These are phyloP conservation scores for Procambarus virginalis DNA, from an alignment of 1,140 invertebrate genomes.

Conservation along the genomic window DNA sequence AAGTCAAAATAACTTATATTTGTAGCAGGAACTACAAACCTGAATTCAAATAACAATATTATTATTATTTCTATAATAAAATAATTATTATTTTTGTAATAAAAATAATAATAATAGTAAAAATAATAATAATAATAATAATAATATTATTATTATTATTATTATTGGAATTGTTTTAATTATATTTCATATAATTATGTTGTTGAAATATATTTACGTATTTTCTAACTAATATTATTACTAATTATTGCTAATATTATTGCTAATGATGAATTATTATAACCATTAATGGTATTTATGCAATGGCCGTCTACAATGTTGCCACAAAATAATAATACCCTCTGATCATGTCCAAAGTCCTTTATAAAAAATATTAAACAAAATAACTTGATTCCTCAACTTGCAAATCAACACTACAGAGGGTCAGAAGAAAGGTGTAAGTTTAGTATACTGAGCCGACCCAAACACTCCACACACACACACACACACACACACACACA, in stretches of 20 bases:
- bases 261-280: conserved; percentile 10
- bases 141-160: neutral
- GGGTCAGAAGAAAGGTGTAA: too few relatives aligned
- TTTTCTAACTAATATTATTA: neutral
- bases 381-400: too few relatives aligned
- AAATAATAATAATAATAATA: too few relatives aligned
- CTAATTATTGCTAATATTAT: neutral
- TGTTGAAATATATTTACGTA: neutral
- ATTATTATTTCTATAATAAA: too few relatives aligned
- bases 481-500: too few relatives aligned
- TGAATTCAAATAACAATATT: too few relatives aligned
- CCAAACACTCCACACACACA: too few relatives aligned
- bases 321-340: neutral
- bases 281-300: conserved; percentile 18
- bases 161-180: neutral
- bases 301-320: neutral
- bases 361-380: too few relatives aligned
- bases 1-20: too few relatives aligned
- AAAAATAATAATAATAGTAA: neutral
- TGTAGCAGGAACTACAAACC: too few relatives aligned
- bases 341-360: neutral
- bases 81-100: neutral
- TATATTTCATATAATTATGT: neutral
- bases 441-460: too few relatives aligned
- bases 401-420: too few relatives aligned